A percentile compares a stretch with the other conserved stretches of the same genome.
These are phyloP conservation scores for Sminthurides bifidus DNA, from an alignment of 1,140 invertebrate species.

Conservation along the genomic window DNA sequence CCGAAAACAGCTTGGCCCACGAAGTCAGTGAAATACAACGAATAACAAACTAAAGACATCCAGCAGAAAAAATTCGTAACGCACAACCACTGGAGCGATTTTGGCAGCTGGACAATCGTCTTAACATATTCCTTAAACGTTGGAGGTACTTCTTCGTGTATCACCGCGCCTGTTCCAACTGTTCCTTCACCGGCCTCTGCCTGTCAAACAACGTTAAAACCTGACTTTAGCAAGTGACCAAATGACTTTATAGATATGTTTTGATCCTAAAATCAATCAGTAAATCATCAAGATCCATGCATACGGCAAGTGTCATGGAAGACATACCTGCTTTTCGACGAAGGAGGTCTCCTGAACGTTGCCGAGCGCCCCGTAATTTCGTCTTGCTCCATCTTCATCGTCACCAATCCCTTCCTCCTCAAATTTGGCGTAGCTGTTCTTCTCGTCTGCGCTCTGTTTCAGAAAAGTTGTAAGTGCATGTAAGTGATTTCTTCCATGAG, in stretches of 20 bases:
- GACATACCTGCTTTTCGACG: not conserved
- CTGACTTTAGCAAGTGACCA: no score
- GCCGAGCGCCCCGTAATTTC: not conserved
- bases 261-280: no score
- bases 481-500: no score
- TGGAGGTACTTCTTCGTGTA: constrained; percentile 9
- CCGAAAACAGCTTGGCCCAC: constrained; percentile 89
- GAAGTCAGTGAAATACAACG: constrained; percentile 88
- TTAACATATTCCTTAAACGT: constrained; percentile 58
- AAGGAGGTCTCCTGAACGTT: constrained; percentile 18
- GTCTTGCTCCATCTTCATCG: not conserved
- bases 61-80: constrained; percentile 91
- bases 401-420: not conserved
- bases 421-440: no score
- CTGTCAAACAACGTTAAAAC: no score
- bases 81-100: constrained; percentile 71
- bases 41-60: constrained; percentile 96
- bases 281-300: no score
- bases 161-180: not conserved
- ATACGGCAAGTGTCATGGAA: no score
- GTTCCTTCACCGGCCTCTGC: not conserved
- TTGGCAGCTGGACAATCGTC: constrained; percentile 82
- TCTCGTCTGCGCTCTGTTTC: no score
- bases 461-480: no score
- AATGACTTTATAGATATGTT: no score